Conservation (phyloP, 1,140 invertebrate genomes). For the Aphaenogaster floridana region DNA sequence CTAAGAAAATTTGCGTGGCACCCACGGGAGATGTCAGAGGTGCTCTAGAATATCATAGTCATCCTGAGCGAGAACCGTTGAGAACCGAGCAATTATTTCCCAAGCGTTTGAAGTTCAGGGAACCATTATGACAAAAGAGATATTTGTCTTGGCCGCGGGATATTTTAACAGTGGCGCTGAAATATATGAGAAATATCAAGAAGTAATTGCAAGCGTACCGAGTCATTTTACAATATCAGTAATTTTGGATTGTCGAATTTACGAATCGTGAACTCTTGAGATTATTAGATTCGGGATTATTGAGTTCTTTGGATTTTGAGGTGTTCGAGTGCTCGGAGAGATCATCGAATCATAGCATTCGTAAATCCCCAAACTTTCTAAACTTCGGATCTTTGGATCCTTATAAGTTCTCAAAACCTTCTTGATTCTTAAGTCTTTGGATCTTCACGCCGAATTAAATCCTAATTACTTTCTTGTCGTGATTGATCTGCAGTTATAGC, state of each 20-base stretch:
- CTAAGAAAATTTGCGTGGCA: constrained; percentile 51
- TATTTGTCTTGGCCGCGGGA: constrained; percentile 53
- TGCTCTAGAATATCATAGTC: constrained; percentile 34
- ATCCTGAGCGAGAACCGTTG: constrained; percentile 33
- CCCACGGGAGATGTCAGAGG: constrained; percentile 47
- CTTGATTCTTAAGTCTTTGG: not conserved
- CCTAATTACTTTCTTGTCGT: not conserved
- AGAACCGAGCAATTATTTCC: constrained; percentile 54
- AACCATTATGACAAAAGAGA: constrained; percentile 57
- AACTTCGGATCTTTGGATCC: not conserved
- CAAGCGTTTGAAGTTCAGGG: constrained; percentile 40
- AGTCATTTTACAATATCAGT: not conserved
- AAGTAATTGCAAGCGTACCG: not conserved
- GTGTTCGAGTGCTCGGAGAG: not conserved
- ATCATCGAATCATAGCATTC: constrained; percentile 2
- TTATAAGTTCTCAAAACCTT: not conserved
- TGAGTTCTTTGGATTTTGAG: not conserved
- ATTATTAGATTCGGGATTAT: constrained; percentile 27
- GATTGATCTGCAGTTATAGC: not conserved
- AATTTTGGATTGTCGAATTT: constrained; percentile 20
- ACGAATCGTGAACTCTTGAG: not conserved
- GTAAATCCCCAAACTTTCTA: constrained; percentile 29
- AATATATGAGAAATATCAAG: constrained; percentile 32
- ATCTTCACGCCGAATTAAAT: constrained; percentile 7
- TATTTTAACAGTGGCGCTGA: constrained; percentile 42